Base-by-base conservation (phyloP, 2,888 invertebrate species). In the Diarsia rubi region DNA sequence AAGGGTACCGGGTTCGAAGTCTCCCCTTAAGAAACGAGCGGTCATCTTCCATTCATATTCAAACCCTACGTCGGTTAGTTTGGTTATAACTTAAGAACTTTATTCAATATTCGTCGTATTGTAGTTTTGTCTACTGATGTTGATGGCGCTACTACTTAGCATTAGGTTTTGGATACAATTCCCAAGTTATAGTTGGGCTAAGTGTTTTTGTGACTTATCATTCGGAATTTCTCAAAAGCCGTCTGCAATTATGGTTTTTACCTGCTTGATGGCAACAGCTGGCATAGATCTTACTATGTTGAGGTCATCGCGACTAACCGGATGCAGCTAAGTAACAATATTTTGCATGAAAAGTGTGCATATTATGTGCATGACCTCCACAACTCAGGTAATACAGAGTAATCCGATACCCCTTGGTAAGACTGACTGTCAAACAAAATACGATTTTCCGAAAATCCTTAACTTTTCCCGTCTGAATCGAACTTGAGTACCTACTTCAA, bases 1-100 rank as follows among this genome's bases (percentile, higher is more conserved):
- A 70, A 66, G 81, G 81, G 81, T 81, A 37, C 24, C 14, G 14
- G n/a, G 62, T 47, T 78, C 14, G 3, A 47, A 59, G 37, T 54
- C 27, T 59, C 49, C 54, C 37, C 62, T 57, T 37, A 52, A 63
- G 65, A 62, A 63, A 11, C 14, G 8, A 14, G 44, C n/a, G 42
- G 60, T 54, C 69, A 77, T 60, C 37, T 54, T 69, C 21, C 14
- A 31, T 31, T 59, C 59, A 31, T 59, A 59, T 31, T 31, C 11
- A 31, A 59, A 59, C 57, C 16, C 27, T 27, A 19, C n/a, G 14
- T 42, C n/a, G n/a, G 37, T 21, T 37, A 12, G 37, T 60, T 19
- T n/a, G 37, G 2, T 37, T 60, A 37, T n/a, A 6, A 62, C 42
- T 62, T 62, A 6, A 42, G 3, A 62, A 62, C 42, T 62, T n/a